Conservation (phyloP, 2,888 invertebrate species). For the Eupithecia vulgata region DNA sequence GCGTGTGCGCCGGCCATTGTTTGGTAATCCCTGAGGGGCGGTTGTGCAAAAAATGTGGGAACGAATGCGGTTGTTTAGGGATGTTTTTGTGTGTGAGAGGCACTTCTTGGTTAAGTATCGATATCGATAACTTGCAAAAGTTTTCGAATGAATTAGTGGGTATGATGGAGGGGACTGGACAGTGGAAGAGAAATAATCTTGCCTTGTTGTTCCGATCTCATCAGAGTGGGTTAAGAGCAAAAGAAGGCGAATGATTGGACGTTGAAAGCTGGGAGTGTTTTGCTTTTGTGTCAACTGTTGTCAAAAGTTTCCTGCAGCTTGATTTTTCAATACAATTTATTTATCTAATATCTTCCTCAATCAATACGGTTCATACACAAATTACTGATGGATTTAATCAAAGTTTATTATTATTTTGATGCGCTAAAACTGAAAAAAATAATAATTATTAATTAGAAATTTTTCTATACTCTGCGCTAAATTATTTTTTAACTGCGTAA, state of each 20-base stretch:
- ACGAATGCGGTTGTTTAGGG: constrained; percentile 59
- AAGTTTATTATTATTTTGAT: neutral
- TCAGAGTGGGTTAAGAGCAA: neutral
- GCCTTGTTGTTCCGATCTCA: neutral
- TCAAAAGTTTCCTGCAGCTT: too few species aligned
- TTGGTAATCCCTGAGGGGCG: constrained; percentile 67
- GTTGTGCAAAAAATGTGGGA: constrained; percentile 75
- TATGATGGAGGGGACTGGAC: neutral
- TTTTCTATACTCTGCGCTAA: too few species aligned
- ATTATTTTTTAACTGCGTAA: too few species aligned
- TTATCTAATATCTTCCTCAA: too few species aligned
- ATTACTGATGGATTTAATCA: too few species aligned
- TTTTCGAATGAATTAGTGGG: neutral
- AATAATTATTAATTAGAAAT: too few species aligned
- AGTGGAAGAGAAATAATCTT: neutral
- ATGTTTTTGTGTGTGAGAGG: constrained; percentile 36
- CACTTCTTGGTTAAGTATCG: neutral
- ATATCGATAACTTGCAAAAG: constrained; percentile 31
- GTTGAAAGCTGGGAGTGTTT: too few species aligned
- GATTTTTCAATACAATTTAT: too few species aligned
- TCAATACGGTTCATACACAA: too few species aligned
- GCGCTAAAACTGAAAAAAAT: neutral
- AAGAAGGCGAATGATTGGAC: too few species aligned
- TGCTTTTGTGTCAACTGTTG: too few species aligned
- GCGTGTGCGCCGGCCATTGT: constrained; percentile 71